Percentiles rank a stretch among this genome's conserved stretches.
Evolutionary conservation across 1,140 invertebrate genomes (phyloP).

Genomic region (Philopotamus ludificatus): DNA sequence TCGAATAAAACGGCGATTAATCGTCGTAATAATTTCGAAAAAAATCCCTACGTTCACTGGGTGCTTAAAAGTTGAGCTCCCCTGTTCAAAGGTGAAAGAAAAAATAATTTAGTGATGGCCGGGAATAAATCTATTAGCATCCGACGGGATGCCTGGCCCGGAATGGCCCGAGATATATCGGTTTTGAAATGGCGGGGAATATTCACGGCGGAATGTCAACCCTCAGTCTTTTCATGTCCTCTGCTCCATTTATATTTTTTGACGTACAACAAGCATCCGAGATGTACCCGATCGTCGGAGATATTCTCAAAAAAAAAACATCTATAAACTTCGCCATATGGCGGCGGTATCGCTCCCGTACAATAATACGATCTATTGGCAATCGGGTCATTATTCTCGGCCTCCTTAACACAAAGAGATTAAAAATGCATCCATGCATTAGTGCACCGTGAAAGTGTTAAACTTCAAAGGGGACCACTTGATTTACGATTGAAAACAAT

Average conservation of each 20-base stretch:
- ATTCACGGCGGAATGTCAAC: slow-evolving; percentile 18
- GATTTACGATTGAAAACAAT: slow-evolving; percentile 28
- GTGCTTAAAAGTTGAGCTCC: background rate
- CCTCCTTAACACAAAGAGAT: slow-evolving; percentile 6
- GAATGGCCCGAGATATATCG: slow-evolving; percentile 29
- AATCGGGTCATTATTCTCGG: background rate
- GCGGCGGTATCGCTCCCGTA: background rate
- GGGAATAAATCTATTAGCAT: slow-evolving; percentile 34
- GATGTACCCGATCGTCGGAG: too few species aligned
- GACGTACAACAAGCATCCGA: slow-evolving; percentile 10
- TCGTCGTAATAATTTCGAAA: background rate
- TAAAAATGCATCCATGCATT: slow-evolving; percentile 9
- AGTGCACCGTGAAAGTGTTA: slow-evolving; percentile 6
- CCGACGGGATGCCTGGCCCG: slow-evolving; percentile 4
- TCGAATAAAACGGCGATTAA: slow-evolving; percentile 12
- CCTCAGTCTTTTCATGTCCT: background rate
- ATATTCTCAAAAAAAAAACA: too few species aligned
- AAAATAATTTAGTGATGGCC: slow-evolving; percentile 17
- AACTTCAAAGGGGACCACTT: slow-evolving; percentile 17
- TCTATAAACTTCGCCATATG: too few species aligned
- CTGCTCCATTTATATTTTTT: slow-evolving; percentile 23
- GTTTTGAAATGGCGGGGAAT: slow-evolving; percentile 27
- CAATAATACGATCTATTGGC: background rate
- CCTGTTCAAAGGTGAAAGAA: slow-evolving; percentile 11
- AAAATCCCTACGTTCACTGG: background rate